Percentiles rank a stretch among this genome's conserved stretches.
Conservation (phyloP, 2,888 invertebrate species). For the Platerodrilus igneus region DNA sequence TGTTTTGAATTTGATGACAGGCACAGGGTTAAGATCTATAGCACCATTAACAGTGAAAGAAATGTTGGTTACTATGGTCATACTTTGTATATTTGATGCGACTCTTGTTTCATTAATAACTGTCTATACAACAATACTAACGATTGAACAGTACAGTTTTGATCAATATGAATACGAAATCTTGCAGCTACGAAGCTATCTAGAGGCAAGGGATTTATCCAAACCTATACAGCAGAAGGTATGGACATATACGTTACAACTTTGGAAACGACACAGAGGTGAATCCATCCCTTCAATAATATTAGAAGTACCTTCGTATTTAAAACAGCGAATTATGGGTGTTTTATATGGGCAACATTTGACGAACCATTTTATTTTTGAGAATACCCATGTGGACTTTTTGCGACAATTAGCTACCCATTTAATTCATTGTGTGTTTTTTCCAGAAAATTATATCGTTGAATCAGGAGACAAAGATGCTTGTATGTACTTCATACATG, state of each 20-base stretch:
- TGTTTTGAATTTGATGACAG: constrained; percentile 19
- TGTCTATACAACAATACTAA: constrained; percentile 21
- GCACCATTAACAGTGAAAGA: constrained; percentile 12
- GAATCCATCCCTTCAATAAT: constrained; percentile 46
- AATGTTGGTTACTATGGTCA: constrained; percentile 11
- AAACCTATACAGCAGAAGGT: constrained; percentile 47
- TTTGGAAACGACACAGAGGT: constrained; percentile 54
- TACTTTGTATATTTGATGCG: constrained; percentile 10
- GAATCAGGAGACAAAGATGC: constrained; percentile 53
- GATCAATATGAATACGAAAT: constrained; percentile 22
- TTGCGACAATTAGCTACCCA: constrained; percentile 51
- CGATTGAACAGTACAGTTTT: constrained; percentile 18
- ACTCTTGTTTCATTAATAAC: constrained; percentile 13
- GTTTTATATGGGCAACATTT: constrained; percentile 51
- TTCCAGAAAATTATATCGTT: constrained; percentile 52
- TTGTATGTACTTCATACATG: constrained; percentile 54
- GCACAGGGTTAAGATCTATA: constrained; percentile 13
- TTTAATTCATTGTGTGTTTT: constrained; percentile 52
- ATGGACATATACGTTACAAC: constrained; percentile 52
- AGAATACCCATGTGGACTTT: constrained; percentile 51
- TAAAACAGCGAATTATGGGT: constrained; percentile 48
- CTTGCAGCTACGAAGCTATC: constrained; percentile 14
- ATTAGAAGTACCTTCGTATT: constrained; percentile 24
- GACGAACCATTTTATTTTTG: constrained; percentile 50
- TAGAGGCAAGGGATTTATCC: constrained; percentile 28